Evolutionary conservation across 2,797 vertebrate genomes (phyloP).

Genomic region (Leptodactylus fallax): DNA sequence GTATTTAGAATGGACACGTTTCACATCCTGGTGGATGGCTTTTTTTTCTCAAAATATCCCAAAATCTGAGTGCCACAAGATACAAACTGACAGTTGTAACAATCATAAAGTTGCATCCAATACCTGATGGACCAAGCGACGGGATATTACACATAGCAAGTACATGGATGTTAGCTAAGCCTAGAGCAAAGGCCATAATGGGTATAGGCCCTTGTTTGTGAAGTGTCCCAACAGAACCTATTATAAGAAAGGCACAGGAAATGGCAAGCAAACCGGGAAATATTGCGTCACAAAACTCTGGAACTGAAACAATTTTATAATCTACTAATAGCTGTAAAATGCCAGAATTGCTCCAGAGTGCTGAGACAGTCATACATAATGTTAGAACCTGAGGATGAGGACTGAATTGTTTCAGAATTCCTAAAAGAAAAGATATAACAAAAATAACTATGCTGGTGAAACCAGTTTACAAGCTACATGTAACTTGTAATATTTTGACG

Average conservation of each 20-base stretch:
- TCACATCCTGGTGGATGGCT: not conserved
- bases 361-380: slow-evolving; percentile 82
- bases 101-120: slow-evolving; percentile 81
- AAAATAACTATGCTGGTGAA: not conserved
- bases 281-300: slow-evolving; percentile 70
- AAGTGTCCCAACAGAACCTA: slow-evolving; percentile 74
- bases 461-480: not conserved
- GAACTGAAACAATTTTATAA: slow-evolving; percentile 67
- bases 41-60: not conserved
- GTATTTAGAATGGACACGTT: not conserved
- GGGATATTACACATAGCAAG: slow-evolving; percentile 73
- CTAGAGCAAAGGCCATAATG: slow-evolving; percentile 74
- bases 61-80: slow-evolving; percentile 70
- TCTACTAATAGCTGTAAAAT: slow-evolving; percentile 80
- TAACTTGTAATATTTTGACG: no score
- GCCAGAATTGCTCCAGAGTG: slow-evolving; percentile 83
- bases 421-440: slow-evolving; percentile 67
- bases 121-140: slow-evolving; percentile 78
- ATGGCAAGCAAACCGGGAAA: slow-evolving; percentile 83
- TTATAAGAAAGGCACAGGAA: slow-evolving; percentile 77
- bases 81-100: slow-evolving; percentile 79
- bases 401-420: slow-evolving; percentile 75
- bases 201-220: slow-evolving; percentile 73
- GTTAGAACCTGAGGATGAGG: slow-evolving; percentile 73
- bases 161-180: slow-evolving; percentile 83